Evolutionary conservation across 2,888 invertebrate genomes (phyloP).

Genomic region (Phorcus lineatus): DNA sequence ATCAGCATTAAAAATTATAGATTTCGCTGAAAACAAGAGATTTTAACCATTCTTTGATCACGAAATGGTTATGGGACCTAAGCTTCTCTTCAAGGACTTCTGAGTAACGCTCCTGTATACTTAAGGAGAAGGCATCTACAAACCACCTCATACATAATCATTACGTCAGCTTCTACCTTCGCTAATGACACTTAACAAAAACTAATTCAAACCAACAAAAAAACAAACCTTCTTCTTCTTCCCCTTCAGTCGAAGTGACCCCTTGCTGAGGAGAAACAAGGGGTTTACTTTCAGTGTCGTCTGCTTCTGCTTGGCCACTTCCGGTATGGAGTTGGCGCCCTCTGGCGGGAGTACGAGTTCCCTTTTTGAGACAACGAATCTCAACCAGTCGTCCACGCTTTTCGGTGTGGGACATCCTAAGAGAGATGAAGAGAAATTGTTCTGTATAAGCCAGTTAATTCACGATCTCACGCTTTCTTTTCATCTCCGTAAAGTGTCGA

Average conservation of each 20-base stretch:
- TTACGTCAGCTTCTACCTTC: too few relatives aligned
- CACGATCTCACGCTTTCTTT: too few relatives aligned
- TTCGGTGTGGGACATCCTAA: neutral
- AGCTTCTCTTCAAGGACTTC: too few relatives aligned
- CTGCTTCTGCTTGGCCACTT: neutral
- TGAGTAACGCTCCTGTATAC: too few relatives aligned
- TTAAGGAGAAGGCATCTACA: too few relatives aligned
- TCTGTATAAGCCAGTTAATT: too few relatives aligned
- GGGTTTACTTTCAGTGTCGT: neutral
- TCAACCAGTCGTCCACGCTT: neutral
- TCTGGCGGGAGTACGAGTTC: neutral
- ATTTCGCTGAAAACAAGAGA: too few relatives aligned
- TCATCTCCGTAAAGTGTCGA: too few relatives aligned
- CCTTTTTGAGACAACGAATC: neutral
- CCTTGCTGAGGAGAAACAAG: neutral
- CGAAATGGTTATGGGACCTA: too few relatives aligned
- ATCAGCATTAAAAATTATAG: too few relatives aligned
- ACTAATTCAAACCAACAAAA: neutral
- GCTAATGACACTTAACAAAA: neutral
- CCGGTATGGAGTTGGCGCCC: neutral
- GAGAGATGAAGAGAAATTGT: neutral
- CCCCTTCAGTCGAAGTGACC: neutral
- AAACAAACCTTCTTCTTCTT: slow-evolving; percentile 4
- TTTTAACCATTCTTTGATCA: too few relatives aligned
- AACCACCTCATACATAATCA: too few relatives aligned